phyloP scores from a whole-genome alignment of 2,113 vertebrate species.

The Zingel zingel region DNA sequence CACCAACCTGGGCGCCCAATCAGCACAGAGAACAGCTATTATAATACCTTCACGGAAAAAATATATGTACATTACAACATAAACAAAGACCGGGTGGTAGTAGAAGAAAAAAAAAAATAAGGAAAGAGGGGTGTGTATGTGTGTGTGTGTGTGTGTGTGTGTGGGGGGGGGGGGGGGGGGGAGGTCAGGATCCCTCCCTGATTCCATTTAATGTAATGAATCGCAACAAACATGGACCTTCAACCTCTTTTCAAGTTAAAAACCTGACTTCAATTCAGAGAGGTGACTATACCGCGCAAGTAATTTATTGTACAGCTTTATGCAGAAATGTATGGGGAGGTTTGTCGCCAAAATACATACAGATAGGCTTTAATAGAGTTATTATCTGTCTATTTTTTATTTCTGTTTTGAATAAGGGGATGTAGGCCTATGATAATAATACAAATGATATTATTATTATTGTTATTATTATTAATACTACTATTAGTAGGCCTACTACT shows the following conservation, averaged over 20 bases:
- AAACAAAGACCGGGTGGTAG: constrained; percentile 81
- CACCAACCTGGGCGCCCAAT: constrained; percentile 92
- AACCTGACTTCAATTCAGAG: constrained; percentile 70
- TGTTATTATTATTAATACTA: background rate
- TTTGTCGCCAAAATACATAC: background rate
- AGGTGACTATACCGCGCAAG: constrained; percentile 42
- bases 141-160: constrained; percentile 10
- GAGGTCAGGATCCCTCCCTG: constrained; percentile 61
- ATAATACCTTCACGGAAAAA: constrained; percentile 86
- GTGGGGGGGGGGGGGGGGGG: background rate
- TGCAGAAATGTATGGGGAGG: background rate
- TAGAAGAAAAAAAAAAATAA: constrained; percentile 27
- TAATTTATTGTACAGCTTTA: constrained; percentile 31
- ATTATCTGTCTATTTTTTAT: too few relatives aligned
- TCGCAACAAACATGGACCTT: constrained; percentile 80
- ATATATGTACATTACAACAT: constrained; percentile 83
- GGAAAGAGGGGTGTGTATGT: background rate
- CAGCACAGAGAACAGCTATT: constrained; percentile 85
- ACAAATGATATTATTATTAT: background rate
- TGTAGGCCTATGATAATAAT: background rate
- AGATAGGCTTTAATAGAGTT: background rate
- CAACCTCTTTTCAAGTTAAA: constrained; percentile 73
- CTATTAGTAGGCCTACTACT: too few relatives aligned
- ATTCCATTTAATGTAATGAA: constrained; percentile 81
- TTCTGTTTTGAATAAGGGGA: background rate